Evolutionary conservation across 1,140 invertebrate species (phyloP), one percentile per base, ranked within the genome.

Genomic region (Idris sp.): DNA sequence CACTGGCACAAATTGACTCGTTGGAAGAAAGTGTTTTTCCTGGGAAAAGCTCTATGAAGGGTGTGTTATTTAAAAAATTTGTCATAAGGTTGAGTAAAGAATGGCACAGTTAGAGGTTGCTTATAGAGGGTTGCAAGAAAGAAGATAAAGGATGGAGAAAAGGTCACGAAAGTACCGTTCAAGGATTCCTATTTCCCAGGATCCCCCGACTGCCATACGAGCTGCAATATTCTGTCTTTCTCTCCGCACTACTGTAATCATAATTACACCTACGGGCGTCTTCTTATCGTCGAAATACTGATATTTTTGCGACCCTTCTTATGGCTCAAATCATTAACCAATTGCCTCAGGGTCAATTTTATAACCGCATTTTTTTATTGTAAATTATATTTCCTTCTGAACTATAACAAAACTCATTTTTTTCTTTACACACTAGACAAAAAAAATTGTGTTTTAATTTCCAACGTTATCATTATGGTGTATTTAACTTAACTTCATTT

Each of bases 201-300:
- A 81, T 84, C 83, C 81, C 82, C 76, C 54, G 62, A 49, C 83
- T 84, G 82, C 82, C 82, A 84, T 84, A 84, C 83, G 82, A 82
- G 80, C 76, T 76, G 81, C 79, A 81, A 81, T 81, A 77, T 76
- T 65, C 48, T 79, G 78, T 77, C 76, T 82, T 81, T 82, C 80
- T 81, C 78, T 80, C 76, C 76, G 81, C 82, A 83, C 73, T 81
- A 81, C 75, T 79, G 81, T 83, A 83, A 83, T 83, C 83, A 84
- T 84, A 84, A 84, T 84, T 84, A 83, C 81, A 84, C 83, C 83
- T 83, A 81, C 79, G 83, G 83, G 83, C 83, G 79, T 78, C 81
- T 83, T 84, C 83, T 84, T 83, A 83, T 84, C 83, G 77, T 65
- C 59, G 35, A 10, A 71, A 69, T 46, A 41, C 44, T 48, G 28